Percentiles rank a stretch among this genome's conserved stretches.
These are phyloP conservation scores for Chelonoidis abingdonii DNA, from an alignment of 2,113 vertebrate species.

Conservation along the genomic window DNA sequence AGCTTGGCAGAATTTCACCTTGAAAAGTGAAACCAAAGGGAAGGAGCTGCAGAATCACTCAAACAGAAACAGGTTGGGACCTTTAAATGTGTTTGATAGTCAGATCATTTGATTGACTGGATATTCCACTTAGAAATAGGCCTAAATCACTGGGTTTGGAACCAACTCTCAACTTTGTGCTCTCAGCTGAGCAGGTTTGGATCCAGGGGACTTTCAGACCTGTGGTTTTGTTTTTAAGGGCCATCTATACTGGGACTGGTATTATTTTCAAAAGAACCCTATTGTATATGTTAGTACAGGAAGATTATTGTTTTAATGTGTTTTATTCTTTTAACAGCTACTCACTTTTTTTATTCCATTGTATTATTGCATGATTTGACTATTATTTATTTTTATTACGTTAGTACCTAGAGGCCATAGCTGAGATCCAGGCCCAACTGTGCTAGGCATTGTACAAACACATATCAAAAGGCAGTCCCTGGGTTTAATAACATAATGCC, in stretches of 20 bases:
- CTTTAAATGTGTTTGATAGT: background rate
- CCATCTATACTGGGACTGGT: background rate
- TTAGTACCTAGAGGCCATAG: background rate
- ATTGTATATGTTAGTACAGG: background rate
- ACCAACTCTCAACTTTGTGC: background rate
- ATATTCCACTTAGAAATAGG: background rate
- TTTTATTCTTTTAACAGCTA: constrained; percentile 1
- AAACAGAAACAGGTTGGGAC: background rate
- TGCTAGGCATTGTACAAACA: background rate
- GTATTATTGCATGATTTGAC: background rate
- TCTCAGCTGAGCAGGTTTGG: background rate
- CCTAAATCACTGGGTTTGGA: background rate
- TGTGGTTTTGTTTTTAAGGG: background rate
- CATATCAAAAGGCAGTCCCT: background rate
- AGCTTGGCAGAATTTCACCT: background rate
- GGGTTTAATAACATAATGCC: background rate
- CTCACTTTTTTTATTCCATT: background rate
- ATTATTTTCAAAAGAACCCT: background rate
- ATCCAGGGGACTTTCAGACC: background rate
- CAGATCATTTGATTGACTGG: background rate
- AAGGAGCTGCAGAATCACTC: background rate
- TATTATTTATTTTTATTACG: background rate
- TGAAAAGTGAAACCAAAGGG: background rate
- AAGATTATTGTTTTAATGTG: background rate
- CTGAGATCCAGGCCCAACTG: background rate